Base-by-base conservation (phyloP, 2,797 vertebrate genomes). In the Urosaurus nigricauda region DNA sequence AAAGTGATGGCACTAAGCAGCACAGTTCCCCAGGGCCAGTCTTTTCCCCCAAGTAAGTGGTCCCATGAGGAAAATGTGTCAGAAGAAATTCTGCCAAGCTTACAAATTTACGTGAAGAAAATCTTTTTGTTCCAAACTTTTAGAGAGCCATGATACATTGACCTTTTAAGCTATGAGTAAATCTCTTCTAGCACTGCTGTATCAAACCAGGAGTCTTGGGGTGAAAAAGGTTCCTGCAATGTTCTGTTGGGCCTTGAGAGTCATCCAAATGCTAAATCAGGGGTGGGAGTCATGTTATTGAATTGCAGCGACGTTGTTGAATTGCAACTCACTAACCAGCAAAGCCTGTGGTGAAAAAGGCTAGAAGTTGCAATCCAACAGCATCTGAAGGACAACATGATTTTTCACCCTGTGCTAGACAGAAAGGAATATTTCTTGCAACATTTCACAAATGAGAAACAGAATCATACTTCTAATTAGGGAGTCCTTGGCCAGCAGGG, bases 31-130 rank as follows among this genome's bases (percentile, higher is more conserved):
- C 35, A 32, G 32, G 26, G 35, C 60, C 9, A 16, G 7, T 63
- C 73, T 86, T 85, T 85, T 63, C 35, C 56, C 11, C 35, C 53
- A 51, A 77, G 58, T 53, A 89, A 81, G 79, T 81, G 56, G 58
- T 40, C 70, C 60, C 9, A 14, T 16, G 70, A 7, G 71, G 13
- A 63, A 21, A 63, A 81, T 32, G 40, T 60, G 24, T 63, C 78
- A 75, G 70, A 70, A 53, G 63, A 70, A 17, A 53, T 79, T 56
- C 17, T 40, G 77, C 21, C 56, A 70, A 58, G 35, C 29, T 35
- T n/a, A 14, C 58, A 85, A 80, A 0, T 58, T 32, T 78, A 63
- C 51, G 32, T 79, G 68, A 60, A 56, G 19, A 29, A 13, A 53
- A 60, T 63, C 5, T n/a, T 78, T 63, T 35, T 47, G n/a, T 53